A percentile compares a stretch with the other conserved stretches of the same genome.
These are phyloP conservation scores for Cheilosia pagana DNA, from an alignment of 2,888 invertebrate genomes.

Conservation along the genomic window DNA sequence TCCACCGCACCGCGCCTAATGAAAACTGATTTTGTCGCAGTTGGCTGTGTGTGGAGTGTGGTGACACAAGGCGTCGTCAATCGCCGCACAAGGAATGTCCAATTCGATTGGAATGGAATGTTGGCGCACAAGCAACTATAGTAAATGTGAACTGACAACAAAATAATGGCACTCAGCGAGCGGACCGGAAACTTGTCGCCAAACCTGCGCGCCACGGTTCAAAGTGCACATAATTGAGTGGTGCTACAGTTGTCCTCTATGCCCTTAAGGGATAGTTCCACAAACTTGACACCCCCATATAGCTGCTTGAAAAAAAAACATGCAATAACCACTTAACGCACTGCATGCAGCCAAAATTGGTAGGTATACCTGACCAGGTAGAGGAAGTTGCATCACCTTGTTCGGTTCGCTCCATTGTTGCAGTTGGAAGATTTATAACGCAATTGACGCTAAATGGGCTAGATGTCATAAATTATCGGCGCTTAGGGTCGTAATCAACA, in stretches of 20 bases:
- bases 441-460: slow-evolving; percentile 77
- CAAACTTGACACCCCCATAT: slow-evolving; percentile 55
- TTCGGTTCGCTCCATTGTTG: slow-evolving; percentile 40
- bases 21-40: slow-evolving; percentile 31
- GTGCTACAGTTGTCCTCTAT: slow-evolving; percentile 21
- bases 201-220: slow-evolving; percentile 68
- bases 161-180: slow-evolving; percentile 76
- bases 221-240: slow-evolving; percentile 63
- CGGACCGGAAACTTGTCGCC: slow-evolving; percentile 80
- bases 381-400: slow-evolving; percentile 49
- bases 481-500: slow-evolving; percentile 75
- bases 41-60: slow-evolving; percentile 42
- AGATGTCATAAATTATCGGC: slow-evolving; percentile 82
- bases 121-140: slow-evolving; percentile 64
- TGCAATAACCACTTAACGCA: slow-evolving; percentile 76
- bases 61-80: slow-evolving; percentile 28
- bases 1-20: slow-evolving; percentile 21
- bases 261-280: slow-evolving; percentile 55
- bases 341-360: slow-evolving; percentile 77
- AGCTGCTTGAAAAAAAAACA: slow-evolving; percentile 40
- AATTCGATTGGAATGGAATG: slow-evolving; percentile 72
- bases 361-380: slow-evolving; percentile 59
- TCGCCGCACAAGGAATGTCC: slow-evolving; percentile 40
- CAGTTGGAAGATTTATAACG: slow-evolving; percentile 78
- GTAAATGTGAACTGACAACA: not conserved